Evolutionary conservation across 2,888 invertebrate species (phyloP).

Genomic region (Lumbricus terrestris): DNA sequence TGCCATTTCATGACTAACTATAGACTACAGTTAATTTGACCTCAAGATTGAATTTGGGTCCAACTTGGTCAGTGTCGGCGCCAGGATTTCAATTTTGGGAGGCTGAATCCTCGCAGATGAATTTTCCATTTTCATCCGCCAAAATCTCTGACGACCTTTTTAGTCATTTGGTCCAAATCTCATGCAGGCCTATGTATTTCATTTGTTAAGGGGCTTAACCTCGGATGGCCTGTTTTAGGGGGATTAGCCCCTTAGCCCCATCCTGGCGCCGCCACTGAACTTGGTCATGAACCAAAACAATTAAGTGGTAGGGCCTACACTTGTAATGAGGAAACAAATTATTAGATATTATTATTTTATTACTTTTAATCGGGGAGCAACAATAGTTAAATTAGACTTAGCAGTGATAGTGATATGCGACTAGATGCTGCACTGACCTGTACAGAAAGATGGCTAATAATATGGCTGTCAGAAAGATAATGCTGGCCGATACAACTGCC

Average conservation of each 20-base stretch:
- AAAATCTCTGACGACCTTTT: too few species aligned
- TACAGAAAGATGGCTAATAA: constrained; percentile 18
- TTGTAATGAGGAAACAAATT: neutral
- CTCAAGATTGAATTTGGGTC: neutral
- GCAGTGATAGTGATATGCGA: neutral
- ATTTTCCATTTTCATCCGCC: too few species aligned
- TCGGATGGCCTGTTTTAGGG: too few species aligned
- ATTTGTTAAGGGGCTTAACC: too few species aligned
- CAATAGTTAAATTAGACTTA: neutral
- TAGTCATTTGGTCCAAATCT: too few species aligned
- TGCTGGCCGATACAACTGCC: constrained; percentile 10
- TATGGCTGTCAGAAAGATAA: constrained; percentile 7
- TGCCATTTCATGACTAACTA: neutral
- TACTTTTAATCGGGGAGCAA: neutral
- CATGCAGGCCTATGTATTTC: too few species aligned
- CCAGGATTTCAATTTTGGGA: too few species aligned
- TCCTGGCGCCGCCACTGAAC: too few species aligned
- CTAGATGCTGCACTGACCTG: neutral
- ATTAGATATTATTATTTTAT: neutral
- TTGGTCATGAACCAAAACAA: neutral
- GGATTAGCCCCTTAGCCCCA: too few species aligned
- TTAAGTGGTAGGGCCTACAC: neutral
- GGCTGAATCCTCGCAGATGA: too few species aligned
- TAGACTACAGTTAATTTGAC: neutral
- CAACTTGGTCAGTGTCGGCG: too few species aligned